These are phyloP conservation scores for Cydia strobilella DNA, from an alignment of 1,140 invertebrate species.

Conservation along the genomic window DNA sequence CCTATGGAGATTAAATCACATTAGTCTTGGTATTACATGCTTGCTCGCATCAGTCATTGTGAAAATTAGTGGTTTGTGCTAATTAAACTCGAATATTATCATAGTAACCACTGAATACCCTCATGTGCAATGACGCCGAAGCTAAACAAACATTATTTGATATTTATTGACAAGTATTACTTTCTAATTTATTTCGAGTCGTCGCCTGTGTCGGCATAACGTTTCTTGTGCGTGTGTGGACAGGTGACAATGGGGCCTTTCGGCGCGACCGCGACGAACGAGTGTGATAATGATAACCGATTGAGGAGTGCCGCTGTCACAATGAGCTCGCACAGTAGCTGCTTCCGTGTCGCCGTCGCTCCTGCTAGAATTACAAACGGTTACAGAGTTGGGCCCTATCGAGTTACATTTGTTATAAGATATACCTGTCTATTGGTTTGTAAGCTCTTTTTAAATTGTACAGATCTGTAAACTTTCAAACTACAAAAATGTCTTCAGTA, in stretches of 20 bases:
- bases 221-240: slow-evolving; percentile 41
- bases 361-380: slow-evolving; percentile 24
- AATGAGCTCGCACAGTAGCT: slow-evolving; percentile 72
- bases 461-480: too few relatives aligned
- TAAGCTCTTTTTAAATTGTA: not conserved
- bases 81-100: too few relatives aligned
- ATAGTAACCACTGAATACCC: too few relatives aligned
- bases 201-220: not conserved
- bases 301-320: slow-evolving; percentile 58
- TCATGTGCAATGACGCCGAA: too few relatives aligned
- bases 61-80: too few relatives aligned
- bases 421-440: not conserved
- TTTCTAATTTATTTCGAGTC: not conserved
- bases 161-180: not conserved
- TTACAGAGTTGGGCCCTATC: slow-evolving; percentile 34
- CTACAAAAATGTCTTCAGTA: too few relatives aligned
- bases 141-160: too few relatives aligned
- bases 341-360: slow-evolving; percentile 60
- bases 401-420: slow-evolving; percentile 37
- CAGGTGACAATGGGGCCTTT: slow-evolving; percentile 67
- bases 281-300: slow-evolving; percentile 74
- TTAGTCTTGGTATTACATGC: too few relatives aligned
- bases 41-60: too few relatives aligned
- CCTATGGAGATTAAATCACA: too few relatives aligned
- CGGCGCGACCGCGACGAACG: slow-evolving; percentile 55